These are phyloP conservation scores for Rhagophthalmus giganteus DNA, from an alignment of 2,888 invertebrate species.

Conservation along the genomic window DNA sequence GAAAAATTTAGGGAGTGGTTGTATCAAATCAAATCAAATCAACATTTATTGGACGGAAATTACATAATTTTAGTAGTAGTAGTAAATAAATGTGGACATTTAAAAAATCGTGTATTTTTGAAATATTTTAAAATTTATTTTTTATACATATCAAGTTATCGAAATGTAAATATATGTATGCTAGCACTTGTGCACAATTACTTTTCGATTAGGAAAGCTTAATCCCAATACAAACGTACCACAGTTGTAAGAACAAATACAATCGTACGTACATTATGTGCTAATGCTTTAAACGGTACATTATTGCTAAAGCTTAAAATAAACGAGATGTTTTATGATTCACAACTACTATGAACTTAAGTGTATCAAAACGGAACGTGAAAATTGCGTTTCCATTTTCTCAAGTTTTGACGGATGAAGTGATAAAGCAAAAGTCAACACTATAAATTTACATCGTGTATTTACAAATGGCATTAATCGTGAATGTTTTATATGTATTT, in stretches of 20 bases:
- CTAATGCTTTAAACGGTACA: constrained; percentile 5
- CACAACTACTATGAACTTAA: constrained; percentile 1
- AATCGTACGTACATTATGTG: constrained; percentile 19
- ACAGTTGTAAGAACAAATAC: constrained; percentile 16
- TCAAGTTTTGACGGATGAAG: not conserved
- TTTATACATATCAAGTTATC: no score
- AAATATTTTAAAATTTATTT: no score
- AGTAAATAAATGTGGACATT: no score
- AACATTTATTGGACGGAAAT: no score
- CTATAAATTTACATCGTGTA: constrained; percentile 12
- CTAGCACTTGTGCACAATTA: constrained; percentile 11
- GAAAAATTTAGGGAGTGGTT: no score
- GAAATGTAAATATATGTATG: no score
- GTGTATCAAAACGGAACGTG: not conserved
- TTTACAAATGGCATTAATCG: constrained; percentile 9
- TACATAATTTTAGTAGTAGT: no score
- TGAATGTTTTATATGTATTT: constrained; percentile 7
- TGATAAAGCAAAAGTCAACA: constrained; percentile 1
- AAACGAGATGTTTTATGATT: not conserved
- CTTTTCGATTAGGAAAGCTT: constrained; percentile 19
- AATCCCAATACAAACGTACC: constrained; percentile 32
- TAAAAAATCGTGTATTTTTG: no score
- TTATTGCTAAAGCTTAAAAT: constrained; percentile 19
- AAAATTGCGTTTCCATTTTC: not conserved
- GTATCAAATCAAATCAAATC: no score